Conservation (phyloP, 2,113 vertebrate species). For the Formicarius rufipectus region DNA sequence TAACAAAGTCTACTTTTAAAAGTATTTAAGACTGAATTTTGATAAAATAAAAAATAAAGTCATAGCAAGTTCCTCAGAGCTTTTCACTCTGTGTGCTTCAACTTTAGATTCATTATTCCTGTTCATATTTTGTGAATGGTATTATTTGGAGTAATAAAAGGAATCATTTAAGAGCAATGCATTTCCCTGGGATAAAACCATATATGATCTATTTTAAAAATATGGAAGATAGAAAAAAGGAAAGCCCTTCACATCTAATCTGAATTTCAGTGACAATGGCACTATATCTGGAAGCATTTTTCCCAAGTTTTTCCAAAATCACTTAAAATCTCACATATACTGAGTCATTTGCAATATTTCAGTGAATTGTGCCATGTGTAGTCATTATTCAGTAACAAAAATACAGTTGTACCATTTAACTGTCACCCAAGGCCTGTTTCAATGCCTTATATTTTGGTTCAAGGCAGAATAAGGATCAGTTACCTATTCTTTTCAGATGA, state of each 20-base stretch:
- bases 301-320: background rate
- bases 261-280: background rate
- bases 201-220: background rate
- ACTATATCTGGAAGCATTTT: background rate
- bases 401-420: background rate
- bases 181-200: background rate
- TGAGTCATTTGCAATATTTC: background rate
- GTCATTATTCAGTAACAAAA: background rate
- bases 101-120: background rate
- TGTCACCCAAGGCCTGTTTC: background rate
- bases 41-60: background rate
- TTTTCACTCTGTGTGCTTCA: background rate
- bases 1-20: background rate
- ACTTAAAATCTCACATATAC: background rate
- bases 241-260: background rate
- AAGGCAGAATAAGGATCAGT: background rate
- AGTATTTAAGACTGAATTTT: constrained; percentile 6
- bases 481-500: background rate
- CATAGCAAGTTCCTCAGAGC: background rate
- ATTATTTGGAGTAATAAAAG: background rate
- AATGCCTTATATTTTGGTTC: background rate
- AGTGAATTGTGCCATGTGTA: background rate
- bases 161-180: background rate
- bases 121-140: background rate
- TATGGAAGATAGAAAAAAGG: background rate